Evolutionary conservation across 1,140 invertebrate genomes (phyloP), one percentile per base, ranked within the genome.

Genomic region (Latrodectus geometricus): DNA sequence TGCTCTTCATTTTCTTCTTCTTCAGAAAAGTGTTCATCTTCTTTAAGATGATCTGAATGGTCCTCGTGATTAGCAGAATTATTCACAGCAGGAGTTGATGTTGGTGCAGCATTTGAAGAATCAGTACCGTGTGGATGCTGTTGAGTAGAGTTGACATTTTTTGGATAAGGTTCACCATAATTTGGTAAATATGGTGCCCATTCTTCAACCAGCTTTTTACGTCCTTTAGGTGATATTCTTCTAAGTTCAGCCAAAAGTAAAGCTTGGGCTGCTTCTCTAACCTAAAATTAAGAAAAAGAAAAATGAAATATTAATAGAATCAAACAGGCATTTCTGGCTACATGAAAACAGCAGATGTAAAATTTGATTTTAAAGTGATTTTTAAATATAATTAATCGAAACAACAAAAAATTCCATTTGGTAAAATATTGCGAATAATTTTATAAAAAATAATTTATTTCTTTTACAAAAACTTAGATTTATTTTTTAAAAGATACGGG

Each of bases 111-210:
- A 82, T n/a, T 11, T 23, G 65, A 21, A 65, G 69, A 61, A 74
- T 68, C 54, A 78, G n/a, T 56, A 73, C 50, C 12, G 72, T 86
- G 73, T 70, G 84, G 56, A 20, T 87, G 69, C 70, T 78, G 15
- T 21, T 83, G 50, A 56, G 20, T 73, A 68, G 72, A 65, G 50
- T 12, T 74, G 68, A 14, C 70, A 73, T 76, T 73, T 70, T 68
- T 88, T n/a, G 88, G 79, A 76, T 80, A 87, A 9, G 83, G 83
- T 50, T 97, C 94, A 56, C 95, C 95, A 89, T 97, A 97, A 79
- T 95, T 94, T 0, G 97, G 98, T 9, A 99, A 92, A 92, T 96
- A 99, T 81, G 97, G 96, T 0, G 97, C 95, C 98, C 98, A 99
- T 88, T 94, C 94, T 90, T 99, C 97, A 0, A 99, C 96, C 11